A percentile compares a stretch with the other conserved stretches of the same genome.
These are phyloP conservation scores for Anguilla megastoma DNA, from an alignment of 2,797 vertebrate genomes.

Conservation along the genomic window DNA sequence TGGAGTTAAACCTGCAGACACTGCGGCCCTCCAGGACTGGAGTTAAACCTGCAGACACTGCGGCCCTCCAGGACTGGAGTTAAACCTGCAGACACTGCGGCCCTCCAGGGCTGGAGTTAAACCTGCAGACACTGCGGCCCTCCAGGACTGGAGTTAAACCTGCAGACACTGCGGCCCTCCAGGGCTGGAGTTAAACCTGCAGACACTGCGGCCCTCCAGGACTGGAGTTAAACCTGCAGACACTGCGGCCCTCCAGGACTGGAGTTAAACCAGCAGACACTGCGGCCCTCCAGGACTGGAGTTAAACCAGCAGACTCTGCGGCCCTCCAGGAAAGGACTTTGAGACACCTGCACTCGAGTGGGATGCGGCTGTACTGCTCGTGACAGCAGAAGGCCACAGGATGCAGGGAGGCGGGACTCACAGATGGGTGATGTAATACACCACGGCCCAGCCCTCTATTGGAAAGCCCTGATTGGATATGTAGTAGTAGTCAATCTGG, in stretches of 20 bases:
- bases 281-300: neutral
- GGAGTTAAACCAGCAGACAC: neutral
- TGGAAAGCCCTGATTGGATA: conserved; percentile 83
- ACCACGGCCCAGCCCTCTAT: conserved; percentile 88
- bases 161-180: neutral
- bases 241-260: neutral
- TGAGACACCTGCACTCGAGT: neutral
- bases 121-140: too few relatives aligned
- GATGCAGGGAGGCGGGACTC: conserved; percentile 54
- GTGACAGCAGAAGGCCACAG: neutral
- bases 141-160: neutral
- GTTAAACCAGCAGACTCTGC: too few relatives aligned
- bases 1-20: neutral
- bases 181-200: too few relatives aligned
- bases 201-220: neutral
- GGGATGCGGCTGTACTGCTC: neutral
- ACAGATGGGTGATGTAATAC: conserved; percentile 89
- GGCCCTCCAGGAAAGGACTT: neutral
- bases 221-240: neutral
- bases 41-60: too few relatives aligned
- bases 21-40: too few relatives aligned
- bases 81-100: neutral
- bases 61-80: neutral
- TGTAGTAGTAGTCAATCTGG: conserved; percentile 88
- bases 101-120: too few relatives aligned